phyloP scores from a whole-genome alignment of 1,140 invertebrate genomes.

The Geopemphigus sp. region DNA sequence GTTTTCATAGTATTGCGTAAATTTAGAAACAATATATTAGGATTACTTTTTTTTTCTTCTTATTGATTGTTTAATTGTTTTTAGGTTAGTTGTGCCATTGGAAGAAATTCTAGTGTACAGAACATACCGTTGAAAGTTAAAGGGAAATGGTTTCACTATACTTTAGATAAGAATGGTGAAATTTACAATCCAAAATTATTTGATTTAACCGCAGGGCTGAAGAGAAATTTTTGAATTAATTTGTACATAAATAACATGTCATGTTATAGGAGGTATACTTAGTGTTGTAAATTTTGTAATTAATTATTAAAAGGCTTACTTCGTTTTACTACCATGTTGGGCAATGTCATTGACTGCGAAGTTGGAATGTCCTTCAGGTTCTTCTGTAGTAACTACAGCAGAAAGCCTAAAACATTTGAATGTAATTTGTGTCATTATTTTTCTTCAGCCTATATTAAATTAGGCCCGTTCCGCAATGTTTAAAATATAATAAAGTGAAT shows the following conservation, averaged over 20 bases:
- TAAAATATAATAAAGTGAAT: too few relatives aligned
- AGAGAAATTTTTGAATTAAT: conserved; percentile 16
- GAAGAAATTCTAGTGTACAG: conserved; percentile 20
- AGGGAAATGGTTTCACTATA: conserved; percentile 47
- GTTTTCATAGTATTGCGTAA: too few relatives aligned
- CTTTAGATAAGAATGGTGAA: conserved; percentile 44
- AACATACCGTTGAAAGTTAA: conserved; percentile 47
- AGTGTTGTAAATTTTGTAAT: not conserved
- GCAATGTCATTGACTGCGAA: conserved; percentile 34
- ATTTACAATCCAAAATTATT: conserved; percentile 36
- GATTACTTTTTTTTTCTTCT: too few relatives aligned
- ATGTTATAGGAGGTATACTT: too few relatives aligned
- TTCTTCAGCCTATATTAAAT: too few relatives aligned
- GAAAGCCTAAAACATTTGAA: not conserved
- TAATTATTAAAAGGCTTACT: not conserved
- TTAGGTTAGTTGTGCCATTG: conserved; percentile 40
- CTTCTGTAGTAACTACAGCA: not conserved
- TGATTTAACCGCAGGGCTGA: conserved; percentile 40
- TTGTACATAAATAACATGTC: not conserved
- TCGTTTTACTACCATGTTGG: conserved; percentile 24
- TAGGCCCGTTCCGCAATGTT: too few relatives aligned
- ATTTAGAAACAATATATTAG: too few relatives aligned
- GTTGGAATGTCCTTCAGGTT: conserved; percentile 18
- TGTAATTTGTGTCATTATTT: too few relatives aligned
- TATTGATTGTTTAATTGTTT: not conserved